Percentiles rank a stretch among this genome's conserved stretches.
Conservation (phyloP, 2,888 invertebrate genomes). For the Brachyptera risi region DNA sequence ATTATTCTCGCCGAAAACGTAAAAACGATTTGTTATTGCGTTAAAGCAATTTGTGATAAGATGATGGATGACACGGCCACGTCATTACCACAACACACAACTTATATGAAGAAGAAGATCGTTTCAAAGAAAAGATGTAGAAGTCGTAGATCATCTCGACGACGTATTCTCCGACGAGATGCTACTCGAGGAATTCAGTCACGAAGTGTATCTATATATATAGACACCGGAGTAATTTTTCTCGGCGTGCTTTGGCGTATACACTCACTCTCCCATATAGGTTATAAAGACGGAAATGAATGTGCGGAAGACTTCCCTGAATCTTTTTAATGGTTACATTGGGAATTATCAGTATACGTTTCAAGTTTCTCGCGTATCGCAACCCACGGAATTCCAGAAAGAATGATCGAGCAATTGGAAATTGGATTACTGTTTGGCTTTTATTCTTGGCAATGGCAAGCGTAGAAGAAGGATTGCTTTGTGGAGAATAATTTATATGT, state of each 20-base stretch:
- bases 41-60: slow-evolving; percentile 12
- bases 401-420: slow-evolving; percentile 26
- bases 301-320: slow-evolving; percentile 8
- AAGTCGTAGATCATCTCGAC: slow-evolving; percentile 11
- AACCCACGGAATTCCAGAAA: slow-evolving; percentile 15
- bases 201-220: too few species aligned
- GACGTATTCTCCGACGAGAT: slow-evolving; percentile 9
- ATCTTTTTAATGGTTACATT: slow-evolving; percentile 15
- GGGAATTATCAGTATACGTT: slow-evolving; percentile 21
- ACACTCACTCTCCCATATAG: background rate
- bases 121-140: slow-evolving; percentile 7
- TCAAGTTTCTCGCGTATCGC: slow-evolving; percentile 1
- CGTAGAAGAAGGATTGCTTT: slow-evolving; percentile 23
- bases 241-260: slow-evolving; percentile 11
- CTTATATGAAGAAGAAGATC: background rate
- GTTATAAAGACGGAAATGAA: slow-evolving; percentile 13
- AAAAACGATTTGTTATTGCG: slow-evolving; percentile 14
- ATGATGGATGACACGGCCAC: slow-evolving; percentile 12
- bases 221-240: slow-evolving; percentile 13
- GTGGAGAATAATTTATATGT: slow-evolving; percentile 26
- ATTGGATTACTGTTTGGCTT: slow-evolving; percentile 28
- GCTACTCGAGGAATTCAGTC: background rate
- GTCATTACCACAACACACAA: slow-evolving; percentile 12
- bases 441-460: slow-evolving; percentile 24
- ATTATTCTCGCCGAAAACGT: background rate